Conservation (phyloP, 2,888 invertebrate species). For the Polydesmus complanatus region DNA sequence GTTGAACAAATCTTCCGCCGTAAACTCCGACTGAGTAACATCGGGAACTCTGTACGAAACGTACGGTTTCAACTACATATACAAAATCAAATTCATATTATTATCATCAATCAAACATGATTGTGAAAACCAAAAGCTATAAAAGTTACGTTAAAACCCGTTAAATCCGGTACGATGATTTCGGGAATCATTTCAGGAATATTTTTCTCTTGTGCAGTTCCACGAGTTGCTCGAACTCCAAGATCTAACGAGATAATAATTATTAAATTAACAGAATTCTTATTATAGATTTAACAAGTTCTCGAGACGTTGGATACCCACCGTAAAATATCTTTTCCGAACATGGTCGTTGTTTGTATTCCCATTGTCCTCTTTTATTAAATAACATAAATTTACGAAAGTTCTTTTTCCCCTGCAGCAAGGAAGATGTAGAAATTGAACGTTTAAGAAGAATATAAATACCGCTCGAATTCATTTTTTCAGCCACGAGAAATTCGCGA, state of each 20-base stretch:
- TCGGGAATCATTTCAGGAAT: conserved; percentile 88
- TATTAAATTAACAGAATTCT: background rate
- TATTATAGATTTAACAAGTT: background rate
- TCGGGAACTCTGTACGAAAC: conserved; percentile 73
- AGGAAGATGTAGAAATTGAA: background rate
- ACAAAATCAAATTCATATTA: background rate
- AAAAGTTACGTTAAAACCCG: conserved; percentile 48
- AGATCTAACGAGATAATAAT: conserved; percentile 29
- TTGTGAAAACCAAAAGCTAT: conserved; percentile 6
- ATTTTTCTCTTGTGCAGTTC: no score
- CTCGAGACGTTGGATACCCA: background rate
- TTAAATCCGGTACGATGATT: conserved; percentile 78
- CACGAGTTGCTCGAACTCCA: conserved; percentile 42
- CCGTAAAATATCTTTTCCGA: background rate
- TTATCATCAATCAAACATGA: conserved; percentile 1
- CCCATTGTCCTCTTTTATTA: conserved; percentile 58
- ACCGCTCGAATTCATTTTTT: no score
- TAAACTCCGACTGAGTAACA: conserved; percentile 64
- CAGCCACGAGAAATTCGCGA: no score
- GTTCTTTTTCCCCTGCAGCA: conserved; percentile 52
- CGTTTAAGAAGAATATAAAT: background rate
- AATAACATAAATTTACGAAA: conserved; percentile 62
- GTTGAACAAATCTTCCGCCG: conserved; percentile 66
- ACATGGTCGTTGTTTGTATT: conserved; percentile 40
- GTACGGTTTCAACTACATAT: conserved; percentile 68